phyloP scores from a whole-genome alignment of 2,888 invertebrate genomes.

The Drosophila emarginata region DNA sequence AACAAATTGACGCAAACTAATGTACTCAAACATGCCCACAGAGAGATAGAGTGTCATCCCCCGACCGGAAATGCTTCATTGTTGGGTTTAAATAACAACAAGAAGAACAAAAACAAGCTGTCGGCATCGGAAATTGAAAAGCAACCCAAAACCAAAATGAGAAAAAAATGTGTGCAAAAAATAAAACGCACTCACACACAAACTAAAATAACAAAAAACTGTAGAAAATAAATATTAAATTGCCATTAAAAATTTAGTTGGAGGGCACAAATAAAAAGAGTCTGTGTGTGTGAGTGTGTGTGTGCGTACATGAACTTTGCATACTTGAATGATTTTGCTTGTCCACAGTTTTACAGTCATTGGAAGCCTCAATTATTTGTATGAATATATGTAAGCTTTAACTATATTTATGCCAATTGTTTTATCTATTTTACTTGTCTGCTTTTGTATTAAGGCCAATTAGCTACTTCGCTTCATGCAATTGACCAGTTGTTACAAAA shows the following conservation, averaged over 20 bases:
- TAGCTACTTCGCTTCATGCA: slow-evolving; percentile 52
- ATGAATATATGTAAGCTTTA: slow-evolving; percentile 41
- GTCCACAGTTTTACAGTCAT: slow-evolving; percentile 20
- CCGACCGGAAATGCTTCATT: slow-evolving; percentile 67
- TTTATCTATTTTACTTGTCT: slow-evolving; percentile 21
- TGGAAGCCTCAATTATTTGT: slow-evolving; percentile 48
- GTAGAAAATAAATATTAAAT: slow-evolving; percentile 51
- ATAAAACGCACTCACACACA: slow-evolving; percentile 36
- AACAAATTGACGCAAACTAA: slow-evolving; percentile 72
- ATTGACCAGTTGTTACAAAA: slow-evolving; percentile 37
- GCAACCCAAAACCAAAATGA: slow-evolving; percentile 71
- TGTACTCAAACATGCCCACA: slow-evolving; percentile 58
- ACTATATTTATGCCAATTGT: slow-evolving; percentile 27
- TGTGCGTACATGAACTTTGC: neutral
- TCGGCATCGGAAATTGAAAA: slow-evolving; percentile 72
- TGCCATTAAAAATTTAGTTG: slow-evolving; percentile 68
- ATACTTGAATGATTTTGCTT: slow-evolving; percentile 15
- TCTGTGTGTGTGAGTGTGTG: too few species aligned
- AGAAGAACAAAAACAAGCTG: slow-evolving; percentile 35
- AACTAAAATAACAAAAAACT: slow-evolving; percentile 15
- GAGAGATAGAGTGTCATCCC: slow-evolving; percentile 6
- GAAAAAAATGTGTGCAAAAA: slow-evolving; percentile 54
- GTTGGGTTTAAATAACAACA: slow-evolving; percentile 51
- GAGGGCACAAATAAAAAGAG: slow-evolving; percentile 41
- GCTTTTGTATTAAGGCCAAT: slow-evolving; percentile 54